Base-by-base conservation (phyloP, 2,113 vertebrate species). In the Chloebia gouldiae region DNA sequence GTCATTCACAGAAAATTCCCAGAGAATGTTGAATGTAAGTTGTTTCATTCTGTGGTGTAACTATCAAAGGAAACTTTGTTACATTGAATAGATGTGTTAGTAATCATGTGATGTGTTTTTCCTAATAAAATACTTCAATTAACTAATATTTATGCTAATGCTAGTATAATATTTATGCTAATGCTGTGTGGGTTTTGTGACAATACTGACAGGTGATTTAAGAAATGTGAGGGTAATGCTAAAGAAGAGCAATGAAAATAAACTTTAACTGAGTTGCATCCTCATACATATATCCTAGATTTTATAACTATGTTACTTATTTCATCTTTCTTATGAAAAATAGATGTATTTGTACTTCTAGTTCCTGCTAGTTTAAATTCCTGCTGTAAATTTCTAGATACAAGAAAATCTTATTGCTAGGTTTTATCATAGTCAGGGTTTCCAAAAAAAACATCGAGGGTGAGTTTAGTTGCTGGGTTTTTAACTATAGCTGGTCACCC, bases 1-100 rank as follows among this genome's bases (percentile, higher is more conserved):
- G 98, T 98, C 33, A 99, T 99, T 97, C 99, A 99, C 91, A 98
- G 97, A 95, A 99, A 98, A 97, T 99, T 99, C 96, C 99, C 99
- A 30, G 99, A 99, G 92, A 99, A 99, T 61, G 97, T 98, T 54
- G 99, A 99, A 98, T 99, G 99, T 99, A 99, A 98, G 98, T 97
- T 69, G 84, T 96, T 83, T 90, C 31, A 49, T 66, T 90, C 42
- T 7, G 6, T 71, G 53, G 63, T 88, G 6, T 53, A 93, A 31
- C 35, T 88, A 73, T 96, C 61, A 92, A 85, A 69, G 30, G 80
- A 83, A 71, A 84, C 13, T 45, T 79, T 88, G 15, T 81, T 89
- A 39, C 39, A 18, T 42, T 61, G 50, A 78, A 40, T 71, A 24
- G 42, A 15, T 80, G 57, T 86, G 50, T 79, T 87, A 35, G 12